Evolutionary conservation across 2,888 invertebrate genomes (phyloP), one percentile per base, ranked within the genome.

Genomic region (Acronicta alni): DNA sequence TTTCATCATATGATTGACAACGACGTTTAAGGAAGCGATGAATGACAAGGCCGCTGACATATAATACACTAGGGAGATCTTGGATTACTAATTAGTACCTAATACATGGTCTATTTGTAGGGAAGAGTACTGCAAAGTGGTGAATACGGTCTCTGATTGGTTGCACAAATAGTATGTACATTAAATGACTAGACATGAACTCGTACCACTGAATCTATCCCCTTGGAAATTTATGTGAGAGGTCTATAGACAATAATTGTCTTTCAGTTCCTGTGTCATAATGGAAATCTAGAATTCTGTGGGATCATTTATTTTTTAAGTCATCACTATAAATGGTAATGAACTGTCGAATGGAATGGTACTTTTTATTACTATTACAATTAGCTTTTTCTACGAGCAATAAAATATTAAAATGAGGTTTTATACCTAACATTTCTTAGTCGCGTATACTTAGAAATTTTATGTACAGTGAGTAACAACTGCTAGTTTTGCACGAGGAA

Each of bases 1-100:
- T 78, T 77, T 79, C 79, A 76, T 80, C 80, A 82, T 80, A 66
- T 68, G 79, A 84, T 82, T 83, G 86, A 80, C 84, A 80, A 61
- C 39, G 68, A 74, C 75, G 75, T 72, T 72, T 76, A 79, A 70
- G 67, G 66, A 75, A 77, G 77, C 82, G 78, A 83, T 80, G 83
- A 67, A 35, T 67, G 65, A 70, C 61, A 75, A 67, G 75, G 79
- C 51, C 56, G 44, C 14, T 4, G 45, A 53, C 54, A 55, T 49
- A 71, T 67, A 67, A 57, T 44, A 51, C 57, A 56, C 56, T 20
- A 32, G 63, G 70, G 53, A 69, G 43, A 58, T 39, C 44, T 18
- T 38, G 23, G 45, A 54, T 67, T 54, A 63, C 35, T 57, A 42
- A 51, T 62, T 20, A 54, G 16, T 18, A 54, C n/a, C n/a, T n/a